A percentile compares a stretch with the other conserved stretches of the same genome.
Evolutionary conservation across 2,113 vertebrate species (phyloP).

Genomic region (Sphaerodactylus townsendi): DNA sequence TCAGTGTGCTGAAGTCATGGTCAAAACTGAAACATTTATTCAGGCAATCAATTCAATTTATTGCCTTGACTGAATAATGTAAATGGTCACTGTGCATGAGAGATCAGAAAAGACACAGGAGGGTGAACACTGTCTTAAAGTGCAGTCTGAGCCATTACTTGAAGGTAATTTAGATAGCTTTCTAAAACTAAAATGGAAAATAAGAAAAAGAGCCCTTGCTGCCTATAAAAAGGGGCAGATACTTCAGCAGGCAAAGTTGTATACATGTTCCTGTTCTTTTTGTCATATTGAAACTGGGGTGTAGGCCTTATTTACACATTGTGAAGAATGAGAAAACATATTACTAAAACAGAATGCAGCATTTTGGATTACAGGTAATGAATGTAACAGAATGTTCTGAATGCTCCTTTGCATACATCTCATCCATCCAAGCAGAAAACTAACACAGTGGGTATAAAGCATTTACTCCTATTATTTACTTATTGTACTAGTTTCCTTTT

Average conservation of each 20-base stretch:
- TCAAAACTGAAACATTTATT: slow-evolving; percentile 40
- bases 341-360: too few species aligned
- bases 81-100: slow-evolving; percentile 21
- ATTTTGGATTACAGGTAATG: too few species aligned
- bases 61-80: slow-evolving; percentile 22
- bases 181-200: slow-evolving; percentile 1
- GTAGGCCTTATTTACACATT: too few species aligned
- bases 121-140: neutral
- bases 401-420: too few species aligned
- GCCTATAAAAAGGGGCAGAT: neutral
- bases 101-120: slow-evolving; percentile 22
- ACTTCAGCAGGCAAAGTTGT: neutral
- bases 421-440: too few species aligned
- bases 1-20: slow-evolving; percentile 8
- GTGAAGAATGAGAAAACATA: too few species aligned
- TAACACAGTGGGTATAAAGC: too few species aligned
- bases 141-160: neutral
- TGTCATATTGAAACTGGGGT: too few species aligned
- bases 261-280: too few species aligned
- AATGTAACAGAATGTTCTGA: too few species aligned
- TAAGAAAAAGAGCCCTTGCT: accelerated
- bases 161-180: neutral
- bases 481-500: too few species aligned
- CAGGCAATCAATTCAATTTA: slow-evolving; percentile 20
- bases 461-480: too few species aligned